These are phyloP conservation scores for Keiferia lycopersicella DNA, from an alignment of 2,888 invertebrate species.

Conservation along the genomic window DNA sequence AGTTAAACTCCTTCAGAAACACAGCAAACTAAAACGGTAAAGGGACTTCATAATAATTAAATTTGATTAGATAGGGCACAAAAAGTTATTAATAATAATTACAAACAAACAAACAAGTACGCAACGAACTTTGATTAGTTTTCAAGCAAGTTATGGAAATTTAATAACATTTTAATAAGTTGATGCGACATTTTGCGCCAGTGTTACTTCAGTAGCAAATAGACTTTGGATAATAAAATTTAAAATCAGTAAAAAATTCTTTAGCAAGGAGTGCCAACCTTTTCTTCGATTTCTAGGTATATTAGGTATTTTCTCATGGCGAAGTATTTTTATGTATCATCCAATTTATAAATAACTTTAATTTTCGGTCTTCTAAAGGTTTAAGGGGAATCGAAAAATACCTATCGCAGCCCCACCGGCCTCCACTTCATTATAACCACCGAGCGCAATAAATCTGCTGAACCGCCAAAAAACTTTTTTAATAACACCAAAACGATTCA, in stretches of 20 bases:
- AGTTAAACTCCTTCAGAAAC: constrained; percentile 5
- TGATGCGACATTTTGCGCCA: not conserved
- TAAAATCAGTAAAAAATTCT: too few species aligned
- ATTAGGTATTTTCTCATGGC: not conserved
- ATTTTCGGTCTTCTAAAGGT: too few species aligned
- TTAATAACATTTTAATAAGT: constrained; percentile 19
- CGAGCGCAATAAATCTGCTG: constrained; percentile 47
- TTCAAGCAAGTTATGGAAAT: constrained; percentile 17
- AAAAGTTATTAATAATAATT: constrained; percentile 16
- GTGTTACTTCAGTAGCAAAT: not conserved
- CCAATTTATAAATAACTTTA: too few species aligned
- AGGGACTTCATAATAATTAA: not conserved
- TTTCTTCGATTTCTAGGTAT: too few species aligned
- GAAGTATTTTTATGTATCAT: too few species aligned
- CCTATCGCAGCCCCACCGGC: not conserved
- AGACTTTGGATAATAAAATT: too few species aligned
- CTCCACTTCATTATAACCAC: constrained; percentile 49
- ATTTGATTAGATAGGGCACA: not conserved
- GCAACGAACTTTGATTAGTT: constrained; percentile 23
- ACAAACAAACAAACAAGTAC: constrained; percentile 17
- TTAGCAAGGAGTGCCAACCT: too few species aligned
- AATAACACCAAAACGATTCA: constrained; percentile 73
- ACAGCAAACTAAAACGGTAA: not conserved
- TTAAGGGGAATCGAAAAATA: not conserved
- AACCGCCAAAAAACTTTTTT: constrained; percentile 64